phyloP scores from a whole-genome alignment of 2,113 vertebrate species.

The Cathartes aura region DNA sequence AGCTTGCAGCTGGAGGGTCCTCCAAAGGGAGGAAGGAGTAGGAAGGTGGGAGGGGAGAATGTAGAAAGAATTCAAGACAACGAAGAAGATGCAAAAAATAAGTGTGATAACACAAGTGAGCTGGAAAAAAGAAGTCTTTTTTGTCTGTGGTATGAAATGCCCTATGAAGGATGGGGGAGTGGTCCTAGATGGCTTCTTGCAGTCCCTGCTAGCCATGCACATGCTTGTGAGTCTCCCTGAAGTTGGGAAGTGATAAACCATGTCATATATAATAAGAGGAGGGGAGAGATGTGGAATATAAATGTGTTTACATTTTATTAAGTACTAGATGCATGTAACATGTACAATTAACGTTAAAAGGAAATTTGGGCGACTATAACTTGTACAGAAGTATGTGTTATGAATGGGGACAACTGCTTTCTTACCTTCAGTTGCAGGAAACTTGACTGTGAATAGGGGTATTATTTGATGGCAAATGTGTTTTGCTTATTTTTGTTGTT shows the following conservation, averaged over 20 bases:
- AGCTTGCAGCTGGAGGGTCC: background rate
- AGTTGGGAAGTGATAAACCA: background rate
- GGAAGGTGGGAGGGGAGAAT: background rate
- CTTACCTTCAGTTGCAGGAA: background rate
- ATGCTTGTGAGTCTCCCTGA: background rate
- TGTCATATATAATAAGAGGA: background rate
- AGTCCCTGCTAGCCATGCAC: background rate
- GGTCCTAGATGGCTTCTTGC: background rate
- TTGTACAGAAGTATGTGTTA: background rate
- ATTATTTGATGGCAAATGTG: background rate
- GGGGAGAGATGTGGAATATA: background rate
- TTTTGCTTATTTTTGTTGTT: background rate
- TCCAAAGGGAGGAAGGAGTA: no score
- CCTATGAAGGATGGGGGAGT: background rate
- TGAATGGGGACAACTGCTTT: background rate
- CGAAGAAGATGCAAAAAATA: background rate
- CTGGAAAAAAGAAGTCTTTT: background rate
- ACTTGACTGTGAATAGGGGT: background rate
- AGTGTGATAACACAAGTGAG: accelerated
- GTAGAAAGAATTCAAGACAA: background rate
- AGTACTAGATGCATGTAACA: background rate
- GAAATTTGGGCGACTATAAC: background rate
- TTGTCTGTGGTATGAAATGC: background rate
- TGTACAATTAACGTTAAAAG: background rate
- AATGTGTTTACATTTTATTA: background rate